phyloP scores from a whole-genome alignment of 2,113 vertebrate species.

The Siphamia tubifer region DNA sequence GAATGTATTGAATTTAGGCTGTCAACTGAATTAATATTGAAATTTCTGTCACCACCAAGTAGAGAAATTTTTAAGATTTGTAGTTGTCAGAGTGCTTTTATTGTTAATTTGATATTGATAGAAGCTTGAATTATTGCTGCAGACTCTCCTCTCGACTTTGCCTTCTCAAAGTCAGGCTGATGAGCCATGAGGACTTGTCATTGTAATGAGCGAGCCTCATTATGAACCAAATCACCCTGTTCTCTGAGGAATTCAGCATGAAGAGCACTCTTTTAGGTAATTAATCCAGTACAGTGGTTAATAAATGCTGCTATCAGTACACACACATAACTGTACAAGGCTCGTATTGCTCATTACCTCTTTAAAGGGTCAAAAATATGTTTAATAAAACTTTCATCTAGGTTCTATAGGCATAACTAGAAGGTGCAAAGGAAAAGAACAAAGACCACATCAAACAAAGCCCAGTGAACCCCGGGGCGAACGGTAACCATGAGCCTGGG shows the following conservation, averaged over 20 bases:
- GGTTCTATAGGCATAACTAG: background rate
- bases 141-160: conserved; percentile 41
- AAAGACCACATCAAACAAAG: background rate
- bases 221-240: conserved; percentile 75
- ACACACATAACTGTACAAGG: conserved; percentile 14
- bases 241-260: conserved; percentile 71
- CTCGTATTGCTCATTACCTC: conserved; percentile 12
- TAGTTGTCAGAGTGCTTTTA: conserved; percentile 8
- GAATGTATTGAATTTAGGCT: background rate
- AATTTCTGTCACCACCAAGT: background rate
- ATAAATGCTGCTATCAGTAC: conserved; percentile 45
- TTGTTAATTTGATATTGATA: conserved; percentile 44
- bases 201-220: conserved; percentile 78
- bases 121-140: conserved; percentile 44
- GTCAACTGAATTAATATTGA: background rate
- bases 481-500: too few species aligned
- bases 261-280: conserved; percentile 70
- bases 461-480: too few species aligned
- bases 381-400: conserved; percentile 2
- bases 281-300: conserved; percentile 62
- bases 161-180: conserved; percentile 73
- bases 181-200: conserved; percentile 79
- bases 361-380: conserved; percentile 22
- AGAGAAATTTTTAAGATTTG: background rate
- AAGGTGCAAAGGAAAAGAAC: background rate